These are phyloP conservation scores for Phyllotis vaccarum DNA, from an alignment of 2,797 vertebrate species.

Conservation along the genomic window DNA sequence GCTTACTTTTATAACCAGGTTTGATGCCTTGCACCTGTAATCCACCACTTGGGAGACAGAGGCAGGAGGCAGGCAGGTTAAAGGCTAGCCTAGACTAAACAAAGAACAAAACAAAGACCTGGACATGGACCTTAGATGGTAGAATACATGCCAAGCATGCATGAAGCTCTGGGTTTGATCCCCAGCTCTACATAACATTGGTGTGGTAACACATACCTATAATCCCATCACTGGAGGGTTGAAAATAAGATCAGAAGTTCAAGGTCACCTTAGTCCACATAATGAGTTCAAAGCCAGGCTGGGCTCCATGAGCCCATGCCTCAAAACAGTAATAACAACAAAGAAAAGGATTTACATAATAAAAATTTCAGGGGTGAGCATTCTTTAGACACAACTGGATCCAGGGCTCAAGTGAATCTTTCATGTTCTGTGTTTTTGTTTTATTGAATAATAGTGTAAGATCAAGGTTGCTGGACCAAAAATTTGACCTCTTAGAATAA, in stretches of 20 bases:
- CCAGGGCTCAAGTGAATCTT: conserved; percentile 8
- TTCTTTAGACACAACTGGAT: conserved; percentile 45
- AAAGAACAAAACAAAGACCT: not conserved
- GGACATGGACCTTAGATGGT: not conserved
- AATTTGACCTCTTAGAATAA: conserved; percentile 80
- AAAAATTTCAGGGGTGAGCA: not conserved
- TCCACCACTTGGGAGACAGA: not conserved
- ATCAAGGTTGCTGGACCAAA: conserved; percentile 89
- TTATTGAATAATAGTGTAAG: conserved; percentile 62
- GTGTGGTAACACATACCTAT: not conserved
- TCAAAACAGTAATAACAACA: not conserved
- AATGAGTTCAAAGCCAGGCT: not conserved
- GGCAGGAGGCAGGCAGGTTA: not conserved
- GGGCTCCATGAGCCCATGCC: not conserved
- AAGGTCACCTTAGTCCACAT: not conserved
- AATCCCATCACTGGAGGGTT: not conserved
- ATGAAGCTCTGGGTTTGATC: not conserved
- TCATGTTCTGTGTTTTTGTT: conserved; percentile 37
- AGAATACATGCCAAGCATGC: not conserved
- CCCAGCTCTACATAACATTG: not conserved
- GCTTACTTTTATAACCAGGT: conserved; percentile 29
- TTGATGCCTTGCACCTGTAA: not conserved
- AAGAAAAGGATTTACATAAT: not conserved
- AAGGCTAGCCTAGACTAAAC: not conserved
- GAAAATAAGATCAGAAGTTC: not conserved